phyloP scores from a whole-genome alignment of 2,113 vertebrate genomes.

The Ochotona curzoniae region DNA sequence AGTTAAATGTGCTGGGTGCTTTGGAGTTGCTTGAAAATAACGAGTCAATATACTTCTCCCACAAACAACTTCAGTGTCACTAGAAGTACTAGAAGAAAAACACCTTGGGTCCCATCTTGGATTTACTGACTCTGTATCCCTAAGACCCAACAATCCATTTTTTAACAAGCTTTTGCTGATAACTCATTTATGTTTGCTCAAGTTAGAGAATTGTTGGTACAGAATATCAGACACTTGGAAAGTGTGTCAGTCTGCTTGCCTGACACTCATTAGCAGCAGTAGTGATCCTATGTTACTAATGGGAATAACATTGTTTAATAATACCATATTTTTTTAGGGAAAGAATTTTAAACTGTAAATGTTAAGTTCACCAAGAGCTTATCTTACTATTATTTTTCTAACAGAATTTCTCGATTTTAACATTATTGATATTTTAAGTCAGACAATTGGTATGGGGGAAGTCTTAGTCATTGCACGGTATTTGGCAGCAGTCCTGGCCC shows the following conservation, averaged over 20 bases:
- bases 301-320: background rate
- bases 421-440: background rate
- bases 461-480: background rate
- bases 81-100: background rate
- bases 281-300: background rate
- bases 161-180: background rate
- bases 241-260: background rate
- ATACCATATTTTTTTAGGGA: background rate
- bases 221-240: background rate
- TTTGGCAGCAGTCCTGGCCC: background rate
- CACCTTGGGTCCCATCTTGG: background rate
- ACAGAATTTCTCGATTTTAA: background rate
- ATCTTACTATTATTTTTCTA: background rate
- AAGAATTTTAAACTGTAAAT: background rate
- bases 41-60: background rate
- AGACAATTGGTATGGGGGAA: background rate
- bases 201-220: background rate
- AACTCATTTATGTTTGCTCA: background rate
- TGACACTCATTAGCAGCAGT: background rate
- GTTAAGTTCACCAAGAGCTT: background rate
- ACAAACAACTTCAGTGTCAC: background rate
- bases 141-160: background rate
- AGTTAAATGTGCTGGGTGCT: background rate
- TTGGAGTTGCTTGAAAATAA: constrained; percentile 42
- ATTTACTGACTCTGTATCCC: background rate